Conservation (phyloP, 23 tunicate genomes). For the Styela clava region DNA sequence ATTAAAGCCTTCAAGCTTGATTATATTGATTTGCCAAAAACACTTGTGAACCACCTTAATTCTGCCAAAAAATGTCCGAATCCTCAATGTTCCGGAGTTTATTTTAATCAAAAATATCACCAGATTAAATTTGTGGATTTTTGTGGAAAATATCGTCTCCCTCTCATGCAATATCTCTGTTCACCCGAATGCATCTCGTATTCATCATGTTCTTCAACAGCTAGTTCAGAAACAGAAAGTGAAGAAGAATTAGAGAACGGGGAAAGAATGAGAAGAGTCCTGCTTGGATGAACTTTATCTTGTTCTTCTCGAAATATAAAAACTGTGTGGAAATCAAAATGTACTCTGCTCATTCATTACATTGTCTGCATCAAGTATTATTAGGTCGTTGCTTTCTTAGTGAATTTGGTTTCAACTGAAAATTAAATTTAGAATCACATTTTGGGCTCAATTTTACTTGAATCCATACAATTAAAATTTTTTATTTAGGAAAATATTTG, state of each 20-base stretch:
- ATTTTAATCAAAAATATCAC: constrained; percentile 47
- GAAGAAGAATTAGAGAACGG: constrained; percentile 41
- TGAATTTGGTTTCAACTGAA: too few relatives aligned
- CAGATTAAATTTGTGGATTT: constrained; percentile 76
- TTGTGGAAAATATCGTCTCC: constrained; percentile 72
- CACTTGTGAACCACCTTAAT: constrained; percentile 33
- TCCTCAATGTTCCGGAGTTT: constrained; percentile 56
- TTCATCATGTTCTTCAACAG: constrained; percentile 38
- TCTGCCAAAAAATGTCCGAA: constrained; percentile 67
- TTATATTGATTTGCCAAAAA: constrained; percentile 21
- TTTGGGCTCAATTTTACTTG: too few relatives aligned
- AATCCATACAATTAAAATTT: too few relatives aligned
- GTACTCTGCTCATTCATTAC: too few relatives aligned
- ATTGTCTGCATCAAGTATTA: too few relatives aligned
- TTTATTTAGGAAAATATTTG: too few relatives aligned
- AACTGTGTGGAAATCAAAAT: too few relatives aligned
- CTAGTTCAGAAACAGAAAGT: constrained; percentile 39
- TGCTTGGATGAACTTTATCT: constrained; percentile 24
- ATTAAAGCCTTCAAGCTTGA: constrained; percentile 13
- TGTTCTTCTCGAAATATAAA: too few relatives aligned
- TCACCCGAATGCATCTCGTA: constrained; percentile 59
- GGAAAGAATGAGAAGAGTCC: constrained; percentile 24
- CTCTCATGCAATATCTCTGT: constrained; percentile 61
- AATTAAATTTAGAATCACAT: too few relatives aligned
- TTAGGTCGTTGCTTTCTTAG: too few relatives aligned